Conservation (phyloP, 2,888 invertebrate species). For the Ichneumon xanthorius region DNA sequence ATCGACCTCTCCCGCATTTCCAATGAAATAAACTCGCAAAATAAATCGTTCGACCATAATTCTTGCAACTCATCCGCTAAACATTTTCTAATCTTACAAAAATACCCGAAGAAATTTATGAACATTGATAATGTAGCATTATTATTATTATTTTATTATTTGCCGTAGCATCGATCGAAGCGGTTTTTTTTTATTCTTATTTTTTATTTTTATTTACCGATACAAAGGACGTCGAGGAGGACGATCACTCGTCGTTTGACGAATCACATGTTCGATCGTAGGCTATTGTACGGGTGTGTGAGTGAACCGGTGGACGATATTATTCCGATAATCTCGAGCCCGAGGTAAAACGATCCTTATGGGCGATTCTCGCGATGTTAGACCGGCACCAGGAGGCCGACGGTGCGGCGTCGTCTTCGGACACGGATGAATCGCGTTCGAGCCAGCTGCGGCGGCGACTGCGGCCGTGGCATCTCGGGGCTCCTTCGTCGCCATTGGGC, state of each 20-base stretch:
- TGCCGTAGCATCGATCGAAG: not conserved
- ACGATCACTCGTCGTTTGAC: conserved; percentile 37
- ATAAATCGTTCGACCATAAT: not conserved
- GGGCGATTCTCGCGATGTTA: conserved; percentile 33
- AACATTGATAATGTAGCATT: too few relatives aligned
- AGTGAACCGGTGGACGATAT: not conserved
- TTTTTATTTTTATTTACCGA: conserved; percentile 28
- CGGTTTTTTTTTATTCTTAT: not conserved
- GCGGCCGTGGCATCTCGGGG: conserved; percentile 75
- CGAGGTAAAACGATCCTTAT: conserved; percentile 43
- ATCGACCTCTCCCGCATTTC: not conserved
- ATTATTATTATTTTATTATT: too few relatives aligned
- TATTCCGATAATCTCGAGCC: conserved; percentile 1
- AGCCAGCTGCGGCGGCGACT: conserved; percentile 77
- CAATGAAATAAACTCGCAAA: not conserved
- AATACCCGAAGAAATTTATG: not conserved
- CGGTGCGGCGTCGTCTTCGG: conserved; percentile 35
- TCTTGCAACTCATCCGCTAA: not conserved
- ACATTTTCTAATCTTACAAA: not conserved
- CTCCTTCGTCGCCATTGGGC: conserved; percentile 77
- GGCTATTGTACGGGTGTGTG: not conserved
- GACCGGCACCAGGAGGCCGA: conserved; percentile 43
- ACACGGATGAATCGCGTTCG: conserved; percentile 73
- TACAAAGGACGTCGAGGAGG: conserved; percentile 12
- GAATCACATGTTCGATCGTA: conserved; percentile 34